Base-by-base conservation (phyloP, 2,888 invertebrate species). In the Neoaliturus tenellus region DNA sequence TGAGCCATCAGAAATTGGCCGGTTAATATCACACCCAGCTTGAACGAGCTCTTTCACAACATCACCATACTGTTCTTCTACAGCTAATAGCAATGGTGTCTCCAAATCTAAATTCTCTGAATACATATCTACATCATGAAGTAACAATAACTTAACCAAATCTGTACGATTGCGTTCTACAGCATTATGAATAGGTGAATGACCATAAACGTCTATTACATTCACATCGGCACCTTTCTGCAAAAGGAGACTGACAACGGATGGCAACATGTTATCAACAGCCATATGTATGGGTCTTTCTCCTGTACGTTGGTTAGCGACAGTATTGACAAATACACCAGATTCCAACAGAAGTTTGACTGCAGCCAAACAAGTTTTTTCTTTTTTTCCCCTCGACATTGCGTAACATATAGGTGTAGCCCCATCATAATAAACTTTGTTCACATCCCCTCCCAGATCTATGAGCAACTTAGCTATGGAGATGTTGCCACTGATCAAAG, bases 201-300 rank as follows among this genome's bases (percentile, higher is more conserved):
- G 25, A 14, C 55, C 51, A 55, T 31, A 5, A 3, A 4, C n/a
- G 33, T 78, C 55, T 78, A 23, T 17, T n/a, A 33, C n/a, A 78
- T 78, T 78, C 6, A 17, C 17, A 25, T 78, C 78, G 20, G 78
- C 78, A 8, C 48, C 78, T 6, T 44, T 78, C 55, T 78, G 78
- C 48, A 78, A 48, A 44, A 78, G 78, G n/a, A 55, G 25, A 78
- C 55, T 78, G 17, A 55, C 55, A 41, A 78, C 31, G 3, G 69
- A 39, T 2, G 39, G 35, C 23, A 39, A 69, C 5, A 6, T 5
- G 14, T 69, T 33, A 8, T 3, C 14, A 35, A 69, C 39, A 35
- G 69, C 69, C 0, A 69, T 23, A n/a, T 69, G 69, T n/a, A 69
- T 69, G 17, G 69, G 6, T 69, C 69, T 69, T 23, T 35, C 23